Conservation (phyloP, 2,113 vertebrate species). For the Alouatta palliata region DNA sequence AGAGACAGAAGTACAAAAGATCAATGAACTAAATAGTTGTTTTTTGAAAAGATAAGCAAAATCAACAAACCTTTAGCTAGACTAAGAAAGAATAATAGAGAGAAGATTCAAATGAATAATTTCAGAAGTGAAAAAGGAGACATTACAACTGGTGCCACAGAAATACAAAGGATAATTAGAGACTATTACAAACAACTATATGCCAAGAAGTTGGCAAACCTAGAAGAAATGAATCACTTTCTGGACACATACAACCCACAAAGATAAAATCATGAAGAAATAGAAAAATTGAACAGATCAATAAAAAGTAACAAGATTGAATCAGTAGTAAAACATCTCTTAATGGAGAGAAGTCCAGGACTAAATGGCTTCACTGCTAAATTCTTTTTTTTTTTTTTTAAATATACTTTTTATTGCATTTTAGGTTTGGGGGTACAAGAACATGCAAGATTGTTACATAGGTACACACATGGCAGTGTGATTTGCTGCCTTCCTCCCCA, state of each 20-base stretch:
- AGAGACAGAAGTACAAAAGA: neutral
- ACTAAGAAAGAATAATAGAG: neutral
- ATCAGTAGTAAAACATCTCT: neutral
- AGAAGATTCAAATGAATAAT: neutral
- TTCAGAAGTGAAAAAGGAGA: neutral
- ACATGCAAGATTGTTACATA: too few relatives aligned
- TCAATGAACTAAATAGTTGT: neutral
- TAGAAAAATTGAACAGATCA: neutral
- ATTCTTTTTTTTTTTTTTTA: too few relatives aligned
- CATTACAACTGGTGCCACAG: neutral
- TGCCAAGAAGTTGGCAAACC: neutral
- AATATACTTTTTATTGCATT: too few relatives aligned
- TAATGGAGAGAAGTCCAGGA: neutral
- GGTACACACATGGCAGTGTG: too few relatives aligned
- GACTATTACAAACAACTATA: neutral
- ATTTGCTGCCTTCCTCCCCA: too few relatives aligned
- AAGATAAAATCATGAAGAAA: neutral
- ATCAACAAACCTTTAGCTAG: neutral
- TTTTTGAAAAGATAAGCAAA: neutral
- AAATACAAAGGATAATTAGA: neutral
- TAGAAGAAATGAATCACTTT: neutral
- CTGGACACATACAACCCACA: neutral
- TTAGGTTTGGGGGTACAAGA: too few relatives aligned
- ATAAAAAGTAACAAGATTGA: neutral
- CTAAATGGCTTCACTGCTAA: neutral